Evolutionary conservation across 2,797 vertebrate genomes (phyloP).

Genomic region (Trachurus trachurus): DNA sequence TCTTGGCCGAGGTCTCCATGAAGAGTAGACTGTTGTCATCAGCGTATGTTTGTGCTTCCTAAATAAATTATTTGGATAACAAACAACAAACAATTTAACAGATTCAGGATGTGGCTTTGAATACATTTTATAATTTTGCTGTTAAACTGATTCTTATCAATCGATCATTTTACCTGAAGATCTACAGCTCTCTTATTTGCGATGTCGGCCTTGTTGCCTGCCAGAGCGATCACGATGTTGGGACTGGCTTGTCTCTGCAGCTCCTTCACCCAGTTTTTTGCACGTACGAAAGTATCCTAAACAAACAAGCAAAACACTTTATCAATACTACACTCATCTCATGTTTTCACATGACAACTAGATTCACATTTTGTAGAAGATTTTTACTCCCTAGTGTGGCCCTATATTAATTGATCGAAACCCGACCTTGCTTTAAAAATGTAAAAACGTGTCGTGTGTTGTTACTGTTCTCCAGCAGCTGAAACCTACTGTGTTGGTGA

Average conservation of each 20-base stretch:
- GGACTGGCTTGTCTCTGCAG: constrained; percentile 95
- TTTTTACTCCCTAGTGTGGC: neutral
- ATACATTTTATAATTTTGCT: neutral
- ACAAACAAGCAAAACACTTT: constrained; percentile 22
- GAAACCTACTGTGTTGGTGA: constrained; percentile 92
- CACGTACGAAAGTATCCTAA: constrained; percentile 93
- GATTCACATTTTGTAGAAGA: neutral
- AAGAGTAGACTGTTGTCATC: constrained; percentile 96
- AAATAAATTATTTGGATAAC: constrained; percentile 17
- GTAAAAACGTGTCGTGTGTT: too few relatives aligned
- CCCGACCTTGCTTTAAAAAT: neutral
- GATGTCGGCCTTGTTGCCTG: constrained; percentile 95
- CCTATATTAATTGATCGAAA: neutral
- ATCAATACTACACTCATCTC: neutral
- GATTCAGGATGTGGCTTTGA: neutral
- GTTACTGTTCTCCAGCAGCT: neutral
- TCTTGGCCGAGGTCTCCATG: constrained; percentile 98
- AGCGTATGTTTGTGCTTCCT: constrained; percentile 95
- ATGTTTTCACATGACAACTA: neutral
- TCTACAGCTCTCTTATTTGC: constrained; percentile 93
- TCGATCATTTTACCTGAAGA: constrained; percentile 85
- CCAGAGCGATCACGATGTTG: constrained; percentile 94
- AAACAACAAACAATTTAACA: neutral
- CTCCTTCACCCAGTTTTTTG: constrained; percentile 98
- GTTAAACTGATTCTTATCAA: neutral